phyloP scores from a whole-genome alignment of 2,888 invertebrate genomes.

The Homarus gammarus region DNA sequence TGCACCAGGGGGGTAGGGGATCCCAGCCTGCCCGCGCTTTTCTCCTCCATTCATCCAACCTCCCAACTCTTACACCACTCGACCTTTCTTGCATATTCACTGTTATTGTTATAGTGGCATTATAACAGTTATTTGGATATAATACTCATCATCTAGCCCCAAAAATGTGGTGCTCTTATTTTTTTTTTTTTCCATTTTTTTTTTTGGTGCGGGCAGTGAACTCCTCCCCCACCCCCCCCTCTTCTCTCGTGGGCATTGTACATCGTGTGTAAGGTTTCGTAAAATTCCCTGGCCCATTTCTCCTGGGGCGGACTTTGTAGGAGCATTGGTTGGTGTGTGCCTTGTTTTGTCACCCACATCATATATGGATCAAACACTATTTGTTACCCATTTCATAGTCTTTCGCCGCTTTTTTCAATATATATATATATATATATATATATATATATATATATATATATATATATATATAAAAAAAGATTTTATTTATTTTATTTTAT shows the following conservation, averaged over 20 bases:
- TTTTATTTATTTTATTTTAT: neutral
- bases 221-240: constrained; percentile 19
- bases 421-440: no score
- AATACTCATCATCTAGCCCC: neutral
- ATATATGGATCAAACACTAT: constrained; percentile 39
- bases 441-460: no score
- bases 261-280: constrained; percentile 66
- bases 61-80: neutral
- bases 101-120: neutral
- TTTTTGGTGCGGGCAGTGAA: neutral
- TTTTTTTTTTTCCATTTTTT: neutral
- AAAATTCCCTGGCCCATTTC: constrained; percentile 24
- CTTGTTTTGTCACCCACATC: constrained; percentile 17
- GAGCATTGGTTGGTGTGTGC: neutral
- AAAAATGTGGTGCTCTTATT: neutral
- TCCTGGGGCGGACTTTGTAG: constrained; percentile 53
- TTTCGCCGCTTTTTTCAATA: constrained; percentile 1
- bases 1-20: constrained; percentile 13
- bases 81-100: neutral
- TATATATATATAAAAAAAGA: no score
- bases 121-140: neutral
- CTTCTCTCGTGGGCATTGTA: constrained; percentile 44
- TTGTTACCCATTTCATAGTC: constrained; percentile 48
- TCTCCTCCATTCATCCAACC: neutral
- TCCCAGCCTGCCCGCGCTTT: neutral